These are phyloP conservation scores for Archilochus colubris DNA, from an alignment of 2,113 vertebrate genomes.

Conservation along the genomic window DNA sequence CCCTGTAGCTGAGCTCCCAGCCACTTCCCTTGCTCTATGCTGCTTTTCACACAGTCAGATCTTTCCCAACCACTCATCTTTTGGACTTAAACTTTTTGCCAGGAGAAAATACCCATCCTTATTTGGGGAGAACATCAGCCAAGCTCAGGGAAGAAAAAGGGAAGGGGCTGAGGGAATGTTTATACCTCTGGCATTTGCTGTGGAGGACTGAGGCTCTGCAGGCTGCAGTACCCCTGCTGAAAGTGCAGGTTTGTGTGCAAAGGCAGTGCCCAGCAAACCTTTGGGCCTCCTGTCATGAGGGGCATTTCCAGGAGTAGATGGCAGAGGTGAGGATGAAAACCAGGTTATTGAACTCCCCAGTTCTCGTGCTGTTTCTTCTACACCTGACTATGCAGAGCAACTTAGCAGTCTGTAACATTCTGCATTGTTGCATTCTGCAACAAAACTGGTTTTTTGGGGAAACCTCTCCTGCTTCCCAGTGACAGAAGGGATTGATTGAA, in stretches of 20 bases:
- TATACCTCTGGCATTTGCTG: background rate
- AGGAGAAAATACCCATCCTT: background rate
- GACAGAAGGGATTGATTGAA: background rate
- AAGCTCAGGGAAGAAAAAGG: background rate
- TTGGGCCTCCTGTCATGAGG: background rate
- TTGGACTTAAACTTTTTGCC: background rate
- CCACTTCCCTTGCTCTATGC: background rate
- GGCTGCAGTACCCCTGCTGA: background rate
- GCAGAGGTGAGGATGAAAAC: background rate
- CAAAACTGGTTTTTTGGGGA: background rate
- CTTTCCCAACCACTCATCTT: background rate
- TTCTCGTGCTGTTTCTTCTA: background rate
- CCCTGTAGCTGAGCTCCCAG: background rate
- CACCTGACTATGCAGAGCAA: background rate
- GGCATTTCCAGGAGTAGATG: background rate
- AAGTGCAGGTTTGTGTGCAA: background rate
- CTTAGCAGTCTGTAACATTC: background rate
- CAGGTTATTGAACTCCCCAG: background rate
- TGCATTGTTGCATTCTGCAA: background rate
- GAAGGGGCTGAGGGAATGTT: background rate
- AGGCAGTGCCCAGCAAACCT: background rate
- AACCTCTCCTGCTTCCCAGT: background rate
- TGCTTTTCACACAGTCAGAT: background rate
- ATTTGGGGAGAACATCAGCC: background rate
- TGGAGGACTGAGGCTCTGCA: background rate